Conservation (phyloP, 1,140 invertebrate genomes). For the Calosoma granatense region DNA sequence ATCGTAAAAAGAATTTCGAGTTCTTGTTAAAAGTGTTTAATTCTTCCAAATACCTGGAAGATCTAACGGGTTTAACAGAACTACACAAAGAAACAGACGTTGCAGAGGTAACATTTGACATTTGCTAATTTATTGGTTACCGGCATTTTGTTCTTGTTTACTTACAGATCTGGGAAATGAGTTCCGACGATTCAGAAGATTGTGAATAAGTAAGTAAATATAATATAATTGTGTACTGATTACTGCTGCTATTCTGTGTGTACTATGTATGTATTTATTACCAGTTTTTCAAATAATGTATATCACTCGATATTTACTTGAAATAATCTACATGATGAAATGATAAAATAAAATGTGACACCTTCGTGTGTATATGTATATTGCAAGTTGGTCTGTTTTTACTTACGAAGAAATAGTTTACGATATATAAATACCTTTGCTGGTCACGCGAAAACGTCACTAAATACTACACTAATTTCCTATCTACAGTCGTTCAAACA, state of each 20-base stretch:
- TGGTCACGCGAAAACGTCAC: too few relatives aligned
- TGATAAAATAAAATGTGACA: too few relatives aligned
- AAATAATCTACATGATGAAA: too few relatives aligned
- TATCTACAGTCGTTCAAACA: too few relatives aligned
- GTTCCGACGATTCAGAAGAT: slow-evolving; percentile 15
- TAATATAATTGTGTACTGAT: not conserved
- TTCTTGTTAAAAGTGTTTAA: slow-evolving; percentile 83
- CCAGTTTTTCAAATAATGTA: too few relatives aligned
- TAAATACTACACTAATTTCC: too few relatives aligned
- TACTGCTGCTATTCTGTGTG: not conserved
- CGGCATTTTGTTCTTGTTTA: slow-evolving; percentile 12
- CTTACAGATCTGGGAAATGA: slow-evolving; percentile 22
- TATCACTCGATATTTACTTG: too few relatives aligned
- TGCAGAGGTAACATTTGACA: slow-evolving; percentile 44
- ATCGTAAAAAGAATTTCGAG: slow-evolving; percentile 53
- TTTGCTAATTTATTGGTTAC: not conserved
- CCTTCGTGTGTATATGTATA: too few relatives aligned
- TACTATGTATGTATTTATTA: not conserved
- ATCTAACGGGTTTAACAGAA: slow-evolving; percentile 73
- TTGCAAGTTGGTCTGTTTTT: too few relatives aligned
- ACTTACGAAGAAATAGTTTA: too few relatives aligned
- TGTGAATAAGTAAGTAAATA: not conserved
- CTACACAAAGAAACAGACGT: slow-evolving; percentile 55
- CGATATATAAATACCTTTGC: too few relatives aligned
- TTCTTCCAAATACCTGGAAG: slow-evolving; percentile 73